phyloP scores from a whole-genome alignment of 2,888 invertebrate genomes.

The Leptinotarsa rubiginosa region DNA sequence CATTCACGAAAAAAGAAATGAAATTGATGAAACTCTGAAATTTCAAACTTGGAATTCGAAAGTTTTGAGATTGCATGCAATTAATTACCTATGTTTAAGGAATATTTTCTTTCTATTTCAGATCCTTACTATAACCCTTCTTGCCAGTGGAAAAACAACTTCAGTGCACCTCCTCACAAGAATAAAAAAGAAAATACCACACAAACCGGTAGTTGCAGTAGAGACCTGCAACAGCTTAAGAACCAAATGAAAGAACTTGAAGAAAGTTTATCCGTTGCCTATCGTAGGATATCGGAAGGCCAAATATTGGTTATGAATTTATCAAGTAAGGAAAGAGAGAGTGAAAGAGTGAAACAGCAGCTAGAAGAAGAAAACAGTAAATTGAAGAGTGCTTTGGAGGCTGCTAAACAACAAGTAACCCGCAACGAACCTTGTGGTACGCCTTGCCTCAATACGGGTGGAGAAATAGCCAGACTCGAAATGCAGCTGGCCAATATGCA shows the following conservation, averaged over 20 bases:
- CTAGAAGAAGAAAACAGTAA: conserved; percentile 14
- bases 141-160: neutral
- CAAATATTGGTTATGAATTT: conserved; percentile 2
- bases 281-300: conserved; percentile 4
- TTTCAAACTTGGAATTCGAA: too few species aligned
- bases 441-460: neutral
- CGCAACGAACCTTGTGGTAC: neutral
- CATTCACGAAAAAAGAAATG: too few species aligned
- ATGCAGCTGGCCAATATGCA: neutral
- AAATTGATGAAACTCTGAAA: too few species aligned
- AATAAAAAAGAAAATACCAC: conserved; percentile 1
- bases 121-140: neutral
- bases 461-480: neutral
- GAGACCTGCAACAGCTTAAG: conserved; percentile 1
- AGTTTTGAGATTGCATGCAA: too few species aligned
- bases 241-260: conserved; percentile 11
- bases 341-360: conserved; percentile 4
- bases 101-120: neutral
- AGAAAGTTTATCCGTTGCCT: neutral
- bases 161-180: neutral
- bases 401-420: neutral
- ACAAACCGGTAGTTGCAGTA: neutral
- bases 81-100: neutral
- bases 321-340: neutral
- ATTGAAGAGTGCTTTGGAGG: neutral